Percentiles rank a stretch among this genome's conserved stretches.
Conservation (phyloP, 2,797 vertebrate species). For the Chaetophractus vellerosus region DNA sequence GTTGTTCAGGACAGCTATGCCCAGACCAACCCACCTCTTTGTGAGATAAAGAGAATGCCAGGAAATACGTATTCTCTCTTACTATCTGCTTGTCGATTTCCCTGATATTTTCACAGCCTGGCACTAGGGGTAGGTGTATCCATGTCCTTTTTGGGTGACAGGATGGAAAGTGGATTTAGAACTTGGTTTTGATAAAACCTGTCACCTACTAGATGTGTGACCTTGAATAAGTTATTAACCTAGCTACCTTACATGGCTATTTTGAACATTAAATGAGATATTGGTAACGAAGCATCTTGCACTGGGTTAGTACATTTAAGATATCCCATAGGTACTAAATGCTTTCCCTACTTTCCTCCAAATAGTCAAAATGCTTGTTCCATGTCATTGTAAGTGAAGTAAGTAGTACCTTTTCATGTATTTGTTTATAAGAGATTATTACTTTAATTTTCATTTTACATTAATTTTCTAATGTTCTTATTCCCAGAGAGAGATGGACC, state of each 20-base stretch:
- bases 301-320: not conserved
- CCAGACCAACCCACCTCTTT: not conserved
- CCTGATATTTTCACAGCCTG: not conserved
- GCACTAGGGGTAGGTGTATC: not conserved
- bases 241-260: not conserved
- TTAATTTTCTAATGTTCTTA: not conserved
- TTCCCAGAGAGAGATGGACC: not conserved
- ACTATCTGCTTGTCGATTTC: not conserved
- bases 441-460: not conserved
- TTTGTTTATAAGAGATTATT: not conserved
- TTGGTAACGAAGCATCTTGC: not conserved
- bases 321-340: not conserved
- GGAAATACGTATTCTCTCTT: not conserved
- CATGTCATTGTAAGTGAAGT: not conserved
- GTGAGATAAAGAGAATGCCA: not conserved
- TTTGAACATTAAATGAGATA: not conserved
- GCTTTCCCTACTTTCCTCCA: not conserved
- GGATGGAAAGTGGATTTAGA: not conserved
- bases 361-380: not conserved
- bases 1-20: not conserved
- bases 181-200: not conserved
- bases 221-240: not conserved
- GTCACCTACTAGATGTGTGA: not conserved
- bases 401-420: not conserved
- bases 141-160: not conserved